Evolutionary conservation across 2,797 vertebrate species (phyloP), one percentile per base, ranked within the genome.

Genomic region (Phaenicophaeus curvirostris): DNA sequence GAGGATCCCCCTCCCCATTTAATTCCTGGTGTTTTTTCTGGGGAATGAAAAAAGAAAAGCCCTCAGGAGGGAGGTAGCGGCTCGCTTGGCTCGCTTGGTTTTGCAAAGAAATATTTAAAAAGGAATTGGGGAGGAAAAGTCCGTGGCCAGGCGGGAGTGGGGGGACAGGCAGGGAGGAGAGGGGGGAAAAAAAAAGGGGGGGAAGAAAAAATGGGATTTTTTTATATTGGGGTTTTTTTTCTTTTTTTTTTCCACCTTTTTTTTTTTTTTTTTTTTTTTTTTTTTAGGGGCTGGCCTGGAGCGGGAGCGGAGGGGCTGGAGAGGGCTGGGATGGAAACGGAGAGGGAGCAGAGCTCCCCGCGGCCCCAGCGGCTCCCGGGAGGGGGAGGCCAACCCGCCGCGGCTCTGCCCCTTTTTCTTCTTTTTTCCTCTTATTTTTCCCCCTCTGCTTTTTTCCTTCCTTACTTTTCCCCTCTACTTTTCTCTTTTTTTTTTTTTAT

Each of bases 61-160:
- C 78, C 33, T 51, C 1, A 1, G 67, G 63, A 51, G 57, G 11
- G 71, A 69, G 69, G 65, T 31, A 13, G 37, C 31, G 3, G 16
- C 89, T 91, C 78, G 63, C 25, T 37, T 87, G n/a, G 51, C 50
- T 74, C 20, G 0, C 50, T 67, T 74, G 53, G 72, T 71, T 79
- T 91, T 71, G 73, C 42, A 62, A 94, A 81, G 48, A 77, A 75
- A 37, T 23, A 54, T 63, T 94, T 35, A 42, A 80, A 86, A 89
- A 46, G 54, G 1, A 9, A 67, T 83, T 77, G 41, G 65, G 55
- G 63, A 75, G 54, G 63, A 91, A 68, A 91, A 87, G 15, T 44
- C 42, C 48, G 44, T 0, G 2, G 62, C 41, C 8, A 39, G 66
- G 31, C 15, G 11, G 50, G 51, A 46, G 17, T n/a, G 39, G 44